Conservation (phyloP, 2,888 invertebrate genomes). For the Xanthia icteritia region DNA sequence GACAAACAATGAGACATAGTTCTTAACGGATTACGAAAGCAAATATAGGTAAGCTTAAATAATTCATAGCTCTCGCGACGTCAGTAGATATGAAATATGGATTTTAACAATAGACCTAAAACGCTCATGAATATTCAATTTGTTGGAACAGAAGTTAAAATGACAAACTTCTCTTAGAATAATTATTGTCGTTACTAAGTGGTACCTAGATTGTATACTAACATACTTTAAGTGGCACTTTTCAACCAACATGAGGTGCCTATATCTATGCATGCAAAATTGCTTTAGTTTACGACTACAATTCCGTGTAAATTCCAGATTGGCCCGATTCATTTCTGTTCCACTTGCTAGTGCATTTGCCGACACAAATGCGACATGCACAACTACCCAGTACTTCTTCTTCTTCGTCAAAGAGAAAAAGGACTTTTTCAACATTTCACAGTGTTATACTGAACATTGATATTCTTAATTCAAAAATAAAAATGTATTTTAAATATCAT, state of each 20-base stretch:
- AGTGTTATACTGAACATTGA: background rate
- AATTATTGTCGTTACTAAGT: background rate
- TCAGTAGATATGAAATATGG: slow-evolving; percentile 34
- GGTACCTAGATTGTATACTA: background rate
- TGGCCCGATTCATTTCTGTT: background rate
- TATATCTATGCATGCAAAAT: background rate
- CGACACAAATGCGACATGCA: background rate
- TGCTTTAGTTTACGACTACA: too few relatives aligned
- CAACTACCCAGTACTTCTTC: background rate
- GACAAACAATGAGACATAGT: background rate
- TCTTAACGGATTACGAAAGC: background rate
- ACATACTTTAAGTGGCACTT: background rate
- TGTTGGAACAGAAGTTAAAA: slow-evolving; percentile 24
- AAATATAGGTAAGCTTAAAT: slow-evolving; percentile 11
- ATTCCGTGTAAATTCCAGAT: background rate
- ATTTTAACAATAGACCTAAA: slow-evolving; percentile 35
- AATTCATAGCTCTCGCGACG: slow-evolving; percentile 20
- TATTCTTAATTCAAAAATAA: background rate
- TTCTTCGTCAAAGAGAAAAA: background rate
- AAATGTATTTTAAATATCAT: background rate
- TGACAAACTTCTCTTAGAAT: background rate
- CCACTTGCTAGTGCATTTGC: background rate
- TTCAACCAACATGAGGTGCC: too few relatives aligned
- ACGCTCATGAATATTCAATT: slow-evolving; percentile 52
- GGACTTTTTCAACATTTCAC: background rate